Evolutionary conservation across 2,113 vertebrate species (phyloP).

Genomic region (Trachemys scripta): DNA sequence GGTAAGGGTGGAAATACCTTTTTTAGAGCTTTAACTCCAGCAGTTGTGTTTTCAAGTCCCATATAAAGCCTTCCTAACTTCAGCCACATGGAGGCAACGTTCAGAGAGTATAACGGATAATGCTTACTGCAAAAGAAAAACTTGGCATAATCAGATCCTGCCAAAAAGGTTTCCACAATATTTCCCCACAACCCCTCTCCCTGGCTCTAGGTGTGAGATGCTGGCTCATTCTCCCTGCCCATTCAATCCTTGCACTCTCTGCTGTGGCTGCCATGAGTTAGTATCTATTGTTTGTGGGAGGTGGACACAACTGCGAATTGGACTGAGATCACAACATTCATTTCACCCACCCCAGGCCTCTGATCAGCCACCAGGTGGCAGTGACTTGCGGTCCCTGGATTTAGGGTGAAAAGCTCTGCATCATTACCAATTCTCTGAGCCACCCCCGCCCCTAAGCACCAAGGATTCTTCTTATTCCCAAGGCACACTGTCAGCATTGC

Average conservation of each 20-base stretch:
- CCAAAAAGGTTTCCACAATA: background rate
- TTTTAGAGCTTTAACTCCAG: constrained; percentile 83
- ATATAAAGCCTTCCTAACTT: constrained; percentile 91
- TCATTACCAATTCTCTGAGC: constrained; percentile 3
- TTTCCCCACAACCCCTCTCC: background rate
- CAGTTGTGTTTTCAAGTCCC: constrained; percentile 80
- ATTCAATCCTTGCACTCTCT: background rate
- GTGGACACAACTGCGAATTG: constrained; percentile 43
- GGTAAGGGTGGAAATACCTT: constrained; percentile 82
- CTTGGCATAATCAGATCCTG: constrained; percentile 20
- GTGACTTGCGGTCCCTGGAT: constrained; percentile 58
- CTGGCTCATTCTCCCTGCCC: constrained; percentile 9
- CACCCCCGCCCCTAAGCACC: background rate
- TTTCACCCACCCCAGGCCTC: constrained; percentile 50
- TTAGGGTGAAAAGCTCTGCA: constrained; percentile 11
- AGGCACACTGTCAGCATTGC: background rate
- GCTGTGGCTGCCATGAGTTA: constrained; percentile 36
- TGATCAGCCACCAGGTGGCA: constrained; percentile 71
- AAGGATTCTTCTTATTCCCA: background rate
- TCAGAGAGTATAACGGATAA: constrained; percentile 93
- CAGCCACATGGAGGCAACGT: constrained; percentile 96
- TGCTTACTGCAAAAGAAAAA: constrained; percentile 82
- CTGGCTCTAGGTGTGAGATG: constrained; percentile 30
- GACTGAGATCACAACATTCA: constrained; percentile 19
- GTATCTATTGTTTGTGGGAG: constrained; percentile 36